Evolutionary conservation across 2,888 invertebrate species (phyloP), one percentile per base, ranked within the genome.

Genomic region (Synanthedon myopaeformis): DNA sequence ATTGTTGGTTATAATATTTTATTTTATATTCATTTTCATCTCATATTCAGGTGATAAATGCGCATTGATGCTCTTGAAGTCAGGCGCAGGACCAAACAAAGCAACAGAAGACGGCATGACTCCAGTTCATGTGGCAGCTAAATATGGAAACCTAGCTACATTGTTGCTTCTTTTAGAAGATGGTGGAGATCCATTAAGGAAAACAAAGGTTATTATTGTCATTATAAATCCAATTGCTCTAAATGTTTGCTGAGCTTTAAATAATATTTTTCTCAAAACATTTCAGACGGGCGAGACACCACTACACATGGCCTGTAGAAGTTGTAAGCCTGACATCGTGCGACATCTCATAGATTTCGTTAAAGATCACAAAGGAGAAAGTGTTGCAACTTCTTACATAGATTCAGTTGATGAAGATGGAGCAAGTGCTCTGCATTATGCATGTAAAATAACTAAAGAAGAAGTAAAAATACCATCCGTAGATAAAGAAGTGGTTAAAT

Each of bases 51-150:
- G 87, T 53, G 87, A 87, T 56, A 87, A 87, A 63, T 99, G 99
- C 81, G 98, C 98, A 4, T 90, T 98, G 63, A 98, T 99, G 98
- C 87, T 99, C 59, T 88, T 99, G 42, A 99, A 99, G 80, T 98
- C 98, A 3, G 99, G 99, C 0, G 99, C 99, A 8, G 95, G 97
- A 56, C 96, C 98, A 1, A 99, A 99, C 83, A 91, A 98, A 58
- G 92, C 94, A 3, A 98, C 97, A 56, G 96, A 97, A 76, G 97
- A 98, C 78, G 98, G 98, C 2, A 96, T 98, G 85, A 98, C 98
- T 1, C 97, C 99, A 0, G 94, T 99, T 4, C 99, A 99, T 74
- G 96, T 99, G 14, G 97, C 99, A 0, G 96, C 98, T 0, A 92
- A 95, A 63, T 92, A 94, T 68, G 99, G 99, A 0, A 97, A 98